These are phyloP conservation scores for Lagopus leucura DNA, from an alignment of 2,113 vertebrate genomes.

Conservation along the genomic window DNA sequence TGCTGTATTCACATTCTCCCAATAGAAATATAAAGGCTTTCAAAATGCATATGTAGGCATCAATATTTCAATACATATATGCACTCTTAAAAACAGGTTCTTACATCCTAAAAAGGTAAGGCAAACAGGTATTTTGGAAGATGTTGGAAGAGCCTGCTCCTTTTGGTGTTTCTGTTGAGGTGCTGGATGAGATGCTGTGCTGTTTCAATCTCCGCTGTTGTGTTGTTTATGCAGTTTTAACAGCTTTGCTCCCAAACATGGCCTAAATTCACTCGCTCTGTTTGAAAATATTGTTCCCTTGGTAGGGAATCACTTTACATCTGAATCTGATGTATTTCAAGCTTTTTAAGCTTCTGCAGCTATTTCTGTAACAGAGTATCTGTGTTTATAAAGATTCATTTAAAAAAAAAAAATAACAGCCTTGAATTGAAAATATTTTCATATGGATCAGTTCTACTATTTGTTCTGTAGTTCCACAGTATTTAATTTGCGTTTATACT, in stretches of 20 bases:
- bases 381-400: not conserved
- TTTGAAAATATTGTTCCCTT: not conserved
- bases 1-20: not conserved
- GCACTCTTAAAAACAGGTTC: not conserved
- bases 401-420: not conserved
- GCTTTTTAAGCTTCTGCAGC: not conserved
- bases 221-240: not conserved
- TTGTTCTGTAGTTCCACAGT: not conserved
- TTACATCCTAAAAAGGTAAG: not conserved
- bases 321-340: not conserved
- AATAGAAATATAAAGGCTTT: not conserved
- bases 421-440: not conserved
- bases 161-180: not conserved
- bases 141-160: not conserved
- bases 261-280: not conserved
- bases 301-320: not conserved
- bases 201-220: not conserved
- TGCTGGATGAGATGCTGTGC: not conserved
- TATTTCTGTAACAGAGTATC: not conserved
- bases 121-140: not conserved
- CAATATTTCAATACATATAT: too few relatives aligned
- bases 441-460: not conserved
- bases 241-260: not conserved
- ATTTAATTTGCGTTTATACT: not conserved
- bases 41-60: not conserved